Evolutionary conservation across 1,140 invertebrate genomes (phyloP).

Genomic region (Sesamia nonagrioides): DNA sequence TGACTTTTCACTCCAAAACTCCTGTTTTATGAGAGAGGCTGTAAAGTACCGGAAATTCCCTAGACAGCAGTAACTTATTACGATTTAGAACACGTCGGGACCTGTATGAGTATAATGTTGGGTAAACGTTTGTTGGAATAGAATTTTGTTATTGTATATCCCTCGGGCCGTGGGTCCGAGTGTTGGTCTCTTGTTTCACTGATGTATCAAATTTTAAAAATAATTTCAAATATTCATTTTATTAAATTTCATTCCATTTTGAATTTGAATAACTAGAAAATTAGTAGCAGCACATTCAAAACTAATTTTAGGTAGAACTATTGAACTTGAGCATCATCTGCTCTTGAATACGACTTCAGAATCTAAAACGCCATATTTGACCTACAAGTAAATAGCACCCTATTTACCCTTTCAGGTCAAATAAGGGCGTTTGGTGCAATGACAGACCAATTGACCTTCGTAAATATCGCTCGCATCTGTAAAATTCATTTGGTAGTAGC

Average conservation of each 20-base stretch:
- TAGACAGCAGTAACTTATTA: neutral
- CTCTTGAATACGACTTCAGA: neutral
- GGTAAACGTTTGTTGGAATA: constrained; percentile 18
- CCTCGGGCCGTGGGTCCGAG: neutral
- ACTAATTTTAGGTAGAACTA: neutral
- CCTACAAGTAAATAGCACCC: too few species aligned
- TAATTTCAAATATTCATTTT: too few species aligned
- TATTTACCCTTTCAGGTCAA: too few species aligned
- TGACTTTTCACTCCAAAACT: neutral
- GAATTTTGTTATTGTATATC: constrained; percentile 2
- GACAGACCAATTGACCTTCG: constrained; percentile 12
- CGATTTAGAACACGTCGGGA: neutral
- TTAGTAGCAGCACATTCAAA: neutral
- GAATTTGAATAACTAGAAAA: too few species aligned
- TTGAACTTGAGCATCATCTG: neutral
- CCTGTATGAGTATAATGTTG: neutral
- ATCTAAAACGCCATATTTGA: constrained; percentile 17
- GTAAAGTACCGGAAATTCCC: neutral
- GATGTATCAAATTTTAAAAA: too few species aligned
- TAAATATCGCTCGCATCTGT: constrained; percentile 11
- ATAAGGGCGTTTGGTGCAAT: constrained; percentile 5
- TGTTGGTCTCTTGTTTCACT: too few species aligned
- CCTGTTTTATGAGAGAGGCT: neutral
- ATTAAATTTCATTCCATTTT: too few species aligned
- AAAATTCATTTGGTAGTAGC: neutral